Evolutionary conservation across 1,140 invertebrate species (phyloP), one percentile per base, ranked within the genome.

Genomic region (Aradophagus sp.): DNA sequence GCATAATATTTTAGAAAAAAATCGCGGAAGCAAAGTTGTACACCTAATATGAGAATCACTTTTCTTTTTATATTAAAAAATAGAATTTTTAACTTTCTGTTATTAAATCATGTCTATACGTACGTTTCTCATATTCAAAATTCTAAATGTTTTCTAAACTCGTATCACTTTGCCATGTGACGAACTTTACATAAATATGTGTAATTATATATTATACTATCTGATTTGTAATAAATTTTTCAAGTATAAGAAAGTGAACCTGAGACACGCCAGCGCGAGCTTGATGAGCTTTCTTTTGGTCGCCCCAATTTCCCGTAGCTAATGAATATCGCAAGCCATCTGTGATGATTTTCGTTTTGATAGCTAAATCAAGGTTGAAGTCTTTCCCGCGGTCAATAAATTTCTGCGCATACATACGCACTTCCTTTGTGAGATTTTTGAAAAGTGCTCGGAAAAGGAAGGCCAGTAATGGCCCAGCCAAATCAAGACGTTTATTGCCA

Each of bases 371-470:
- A 1, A 78, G 38, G 44, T 75, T 76, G 34, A 76, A 78, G 16
- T 78, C 77, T 52, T 78, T 78, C 12, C 73, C 96, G 80, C 94
- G 90, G 84, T 99, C 97, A 78, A 99, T 98, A 74, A 98, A 99
- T 84, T 99, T 99, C 76, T 99, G 97, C 1, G 97, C 97, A 87
- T 97, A 98, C 91, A 99, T 93, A 75, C 96, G 87, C 1, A 99
- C 95, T 88, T 97, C 96, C 85, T 97, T 97, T 84, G 95, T 91
- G 2, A 97, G 84, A 86, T 96, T 97, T 79, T 95, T 95, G 77
- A 98, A 97, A 0, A 97, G 84, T 71, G 94, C 95, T 82, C 96
- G 89, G 81, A 99, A 99, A 2, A 99, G 86, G 81, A 98, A 98
- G 26, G 97, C 97, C 31, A 99, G 82, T 15, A 99, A 84, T 0